Conservation (phyloP, 2,888 invertebrate species). For the Andricus curvator region DNA sequence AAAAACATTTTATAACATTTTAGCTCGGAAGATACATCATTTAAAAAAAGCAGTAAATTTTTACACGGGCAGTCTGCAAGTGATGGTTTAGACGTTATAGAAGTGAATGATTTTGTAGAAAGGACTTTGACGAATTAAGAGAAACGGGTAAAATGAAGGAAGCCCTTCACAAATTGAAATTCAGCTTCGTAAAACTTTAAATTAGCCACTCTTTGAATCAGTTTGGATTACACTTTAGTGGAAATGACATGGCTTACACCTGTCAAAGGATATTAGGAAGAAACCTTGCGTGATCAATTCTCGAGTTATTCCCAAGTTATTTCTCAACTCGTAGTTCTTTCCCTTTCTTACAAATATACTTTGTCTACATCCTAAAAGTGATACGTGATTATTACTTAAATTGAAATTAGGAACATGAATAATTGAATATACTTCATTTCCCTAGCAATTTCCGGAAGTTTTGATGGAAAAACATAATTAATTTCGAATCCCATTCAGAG, state of each 20-base stretch:
- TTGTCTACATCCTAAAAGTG: neutral
- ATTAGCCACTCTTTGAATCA: constrained; percentile 25
- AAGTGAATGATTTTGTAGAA: neutral
- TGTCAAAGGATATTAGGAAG: constrained; percentile 18
- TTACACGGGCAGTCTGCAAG: neutral
- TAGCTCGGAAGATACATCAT: no score
- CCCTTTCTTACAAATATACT: constrained; percentile 19
- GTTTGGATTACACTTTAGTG: neutral
- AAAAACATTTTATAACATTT: no score
- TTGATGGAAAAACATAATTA: neutral
- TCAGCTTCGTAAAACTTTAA: constrained; percentile 2
- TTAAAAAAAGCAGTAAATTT: no score
- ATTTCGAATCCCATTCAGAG: neutral
- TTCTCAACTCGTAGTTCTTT: neutral
- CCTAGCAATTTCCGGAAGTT: constrained; percentile 17
- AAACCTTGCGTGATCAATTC: constrained; percentile 30
- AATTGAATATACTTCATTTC: constrained; percentile 31
- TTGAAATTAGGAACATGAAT: constrained; percentile 12
- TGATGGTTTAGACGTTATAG: neutral
- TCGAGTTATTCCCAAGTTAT: constrained; percentile 6
- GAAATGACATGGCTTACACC: constrained; percentile 15
- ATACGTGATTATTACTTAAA: neutral
- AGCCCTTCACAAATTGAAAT: neutral
- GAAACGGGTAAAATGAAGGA: neutral
- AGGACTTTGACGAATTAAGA: neutral